These are phyloP conservation scores for Argyra leucocephala DNA, from an alignment of 2,888 invertebrate species.

Conservation along the genomic window DNA sequence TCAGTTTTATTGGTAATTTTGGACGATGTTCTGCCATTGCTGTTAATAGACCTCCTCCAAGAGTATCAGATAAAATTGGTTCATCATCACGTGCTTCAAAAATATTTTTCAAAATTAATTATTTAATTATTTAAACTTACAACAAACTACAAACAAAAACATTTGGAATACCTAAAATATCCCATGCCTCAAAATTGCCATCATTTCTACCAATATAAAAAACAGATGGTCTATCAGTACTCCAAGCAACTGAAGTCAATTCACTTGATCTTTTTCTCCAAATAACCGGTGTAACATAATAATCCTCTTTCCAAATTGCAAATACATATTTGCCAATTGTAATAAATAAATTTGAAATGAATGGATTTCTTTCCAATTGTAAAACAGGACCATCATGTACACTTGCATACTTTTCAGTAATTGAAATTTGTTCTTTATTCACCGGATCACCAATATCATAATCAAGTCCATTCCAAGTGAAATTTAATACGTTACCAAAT, in stretches of 20 bases:
- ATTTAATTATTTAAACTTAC: neutral
- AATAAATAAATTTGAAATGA: constrained; percentile 52
- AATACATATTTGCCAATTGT: constrained; percentile 67
- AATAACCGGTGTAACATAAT: constrained; percentile 51
- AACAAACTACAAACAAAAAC: too few species aligned
- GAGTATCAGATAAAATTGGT: constrained; percentile 56
- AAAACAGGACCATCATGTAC: constrained; percentile 66
- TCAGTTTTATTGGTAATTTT: constrained; percentile 49
- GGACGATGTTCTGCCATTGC: constrained; percentile 52
- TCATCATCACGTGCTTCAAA: constrained; percentile 38
- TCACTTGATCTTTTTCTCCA: constrained; percentile 54
- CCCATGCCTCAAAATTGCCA: constrained; percentile 74
- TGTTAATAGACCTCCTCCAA: constrained; percentile 60
- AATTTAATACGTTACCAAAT: constrained; percentile 32
- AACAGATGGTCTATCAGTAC: constrained; percentile 61
- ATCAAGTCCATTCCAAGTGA: constrained; percentile 59
- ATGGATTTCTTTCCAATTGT: constrained; percentile 52
- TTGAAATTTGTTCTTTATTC: constrained; percentile 48
- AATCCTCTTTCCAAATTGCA: constrained; percentile 64
- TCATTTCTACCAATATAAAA: constrained; percentile 62
- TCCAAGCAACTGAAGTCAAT: constrained; percentile 63
- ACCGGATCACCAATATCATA: constrained; percentile 50
- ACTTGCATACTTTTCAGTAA: constrained; percentile 41
- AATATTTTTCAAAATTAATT: neutral
- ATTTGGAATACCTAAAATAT: constrained; percentile 53